phyloP scores from a whole-genome alignment of 2,797 vertebrate species.

The Danionella dracula region DNA sequence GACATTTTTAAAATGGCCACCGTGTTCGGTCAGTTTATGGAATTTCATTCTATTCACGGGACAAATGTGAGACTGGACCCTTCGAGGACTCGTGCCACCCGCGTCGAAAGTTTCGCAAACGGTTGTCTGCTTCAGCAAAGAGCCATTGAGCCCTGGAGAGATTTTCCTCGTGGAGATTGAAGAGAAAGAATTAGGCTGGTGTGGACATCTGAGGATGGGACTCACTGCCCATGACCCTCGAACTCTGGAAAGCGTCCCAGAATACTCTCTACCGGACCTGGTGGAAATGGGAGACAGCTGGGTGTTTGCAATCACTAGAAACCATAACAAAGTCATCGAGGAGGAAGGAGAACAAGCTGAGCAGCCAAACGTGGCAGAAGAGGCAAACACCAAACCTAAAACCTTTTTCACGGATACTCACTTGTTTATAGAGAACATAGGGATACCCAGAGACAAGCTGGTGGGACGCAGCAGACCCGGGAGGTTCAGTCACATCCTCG shows the following conservation, averaged over 20 bases:
- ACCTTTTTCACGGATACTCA: constrained; percentile 77
- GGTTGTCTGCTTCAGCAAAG: constrained; percentile 90
- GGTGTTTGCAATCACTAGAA: constrained; percentile 93
- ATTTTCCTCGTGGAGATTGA: constrained; percentile 93
- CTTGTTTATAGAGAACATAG: constrained; percentile 71
- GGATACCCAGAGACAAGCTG: constrained; percentile 85
- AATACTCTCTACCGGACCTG: constrained; percentile 89
- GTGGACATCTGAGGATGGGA: constrained; percentile 87
- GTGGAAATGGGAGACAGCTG: constrained; percentile 83
- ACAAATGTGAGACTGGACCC: constrained; percentile 78
- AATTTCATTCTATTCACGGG: constrained; percentile 86
- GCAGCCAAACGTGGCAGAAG: constrained; percentile 9
- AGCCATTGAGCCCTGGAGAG: constrained; percentile 84
- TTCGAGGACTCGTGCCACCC: constrained; percentile 77
- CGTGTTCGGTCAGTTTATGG: constrained; percentile 63
- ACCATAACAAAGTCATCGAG: constrained; percentile 82
- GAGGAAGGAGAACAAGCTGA: constrained; percentile 40
- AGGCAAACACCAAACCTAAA: constrained; percentile 44
- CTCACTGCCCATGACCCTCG: constrained; percentile 79
- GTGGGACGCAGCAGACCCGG: constrained; percentile 88
- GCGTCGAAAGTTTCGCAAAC: constrained; percentile 91
- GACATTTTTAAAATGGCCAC: constrained; percentile 66
- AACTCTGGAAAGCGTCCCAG: constrained; percentile 74
- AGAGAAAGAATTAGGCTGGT: constrained; percentile 95
- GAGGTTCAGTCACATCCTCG: constrained; percentile 89